Percentiles rank a stretch among this genome's conserved stretches.
These are phyloP conservation scores for Cardinalis cardinalis DNA, from an alignment of 2,113 vertebrate species.

Conservation along the genomic window DNA sequence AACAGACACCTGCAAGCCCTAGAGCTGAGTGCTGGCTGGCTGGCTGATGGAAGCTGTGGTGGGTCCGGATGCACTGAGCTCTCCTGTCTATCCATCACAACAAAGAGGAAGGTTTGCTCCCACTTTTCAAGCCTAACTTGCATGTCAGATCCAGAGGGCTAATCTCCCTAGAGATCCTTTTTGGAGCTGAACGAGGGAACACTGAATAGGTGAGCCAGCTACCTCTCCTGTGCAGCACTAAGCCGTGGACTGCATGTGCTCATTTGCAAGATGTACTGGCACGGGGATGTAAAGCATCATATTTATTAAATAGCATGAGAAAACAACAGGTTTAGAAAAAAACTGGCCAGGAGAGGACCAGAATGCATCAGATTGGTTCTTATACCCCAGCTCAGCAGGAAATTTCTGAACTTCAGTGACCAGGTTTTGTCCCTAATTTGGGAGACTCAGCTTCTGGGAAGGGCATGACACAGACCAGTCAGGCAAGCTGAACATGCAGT, in stretches of 20 bases:
- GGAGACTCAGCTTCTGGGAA: not conserved
- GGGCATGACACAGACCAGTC: not conserved
- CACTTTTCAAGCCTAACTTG: not conserved
- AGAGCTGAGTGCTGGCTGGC: not conserved
- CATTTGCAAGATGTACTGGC: not conserved
- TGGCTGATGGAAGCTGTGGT: not conserved
- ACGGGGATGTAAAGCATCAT: not conserved
- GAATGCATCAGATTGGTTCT: not conserved
- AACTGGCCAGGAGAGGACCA: not conserved
- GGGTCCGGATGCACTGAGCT: not conserved
- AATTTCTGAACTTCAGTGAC: not conserved
- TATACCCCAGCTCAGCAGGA: not conserved
- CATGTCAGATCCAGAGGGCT: not conserved
- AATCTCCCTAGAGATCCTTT: not conserved
- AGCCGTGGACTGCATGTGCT: fast-evolving
- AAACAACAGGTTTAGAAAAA: not conserved
- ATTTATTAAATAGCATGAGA: not conserved
- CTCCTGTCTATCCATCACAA: not conserved
- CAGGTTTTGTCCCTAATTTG: not conserved
- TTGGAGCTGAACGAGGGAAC: not conserved
- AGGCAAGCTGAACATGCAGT: not conserved
- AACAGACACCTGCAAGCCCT: not conserved
- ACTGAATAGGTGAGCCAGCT: not conserved
- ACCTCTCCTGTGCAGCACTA: not conserved
- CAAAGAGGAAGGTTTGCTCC: not conserved